phyloP scores from a whole-genome alignment of 2,888 invertebrate genomes.

The Tipula confusa region DNA sequence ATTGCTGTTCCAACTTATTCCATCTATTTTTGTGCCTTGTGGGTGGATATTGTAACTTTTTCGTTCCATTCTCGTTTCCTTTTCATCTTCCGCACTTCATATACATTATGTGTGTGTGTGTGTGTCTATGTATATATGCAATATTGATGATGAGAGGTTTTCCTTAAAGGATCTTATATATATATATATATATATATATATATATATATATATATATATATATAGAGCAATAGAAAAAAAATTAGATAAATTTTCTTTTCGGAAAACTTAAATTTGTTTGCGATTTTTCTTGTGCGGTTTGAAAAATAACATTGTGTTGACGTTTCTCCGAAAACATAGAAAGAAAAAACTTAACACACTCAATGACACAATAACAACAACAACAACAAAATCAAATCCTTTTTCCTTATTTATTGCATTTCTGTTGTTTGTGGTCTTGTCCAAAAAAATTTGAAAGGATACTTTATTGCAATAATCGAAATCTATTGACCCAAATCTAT shows the following conservation, averaged over 20 bases:
- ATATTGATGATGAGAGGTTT: not conserved
- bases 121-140: not conserved
- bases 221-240: not conserved
- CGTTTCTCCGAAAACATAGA: not conserved
- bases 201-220: too few species aligned
- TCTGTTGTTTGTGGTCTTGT: not conserved
- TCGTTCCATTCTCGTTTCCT: not conserved
- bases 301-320: not conserved
- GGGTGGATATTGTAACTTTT: not conserved
- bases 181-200: too few species aligned
- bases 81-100: not conserved
- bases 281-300: not conserved
- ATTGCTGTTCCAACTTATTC: not conserved
- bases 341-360: not conserved
- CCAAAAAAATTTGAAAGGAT: not conserved
- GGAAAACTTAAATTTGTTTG: not conserved
- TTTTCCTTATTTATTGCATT: constrained; percentile 8
- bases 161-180: too few species aligned
- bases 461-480: not conserved
- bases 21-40: not conserved
- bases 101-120: not conserved
- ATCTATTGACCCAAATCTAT: constrained; percentile 16
- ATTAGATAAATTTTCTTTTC: not conserved
- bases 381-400: not conserved
- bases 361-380: not conserved